These are phyloP conservation scores for Tachypleus tridentatus DNA, from an alignment of 1,140 invertebrate genomes.

Conservation along the genomic window DNA sequence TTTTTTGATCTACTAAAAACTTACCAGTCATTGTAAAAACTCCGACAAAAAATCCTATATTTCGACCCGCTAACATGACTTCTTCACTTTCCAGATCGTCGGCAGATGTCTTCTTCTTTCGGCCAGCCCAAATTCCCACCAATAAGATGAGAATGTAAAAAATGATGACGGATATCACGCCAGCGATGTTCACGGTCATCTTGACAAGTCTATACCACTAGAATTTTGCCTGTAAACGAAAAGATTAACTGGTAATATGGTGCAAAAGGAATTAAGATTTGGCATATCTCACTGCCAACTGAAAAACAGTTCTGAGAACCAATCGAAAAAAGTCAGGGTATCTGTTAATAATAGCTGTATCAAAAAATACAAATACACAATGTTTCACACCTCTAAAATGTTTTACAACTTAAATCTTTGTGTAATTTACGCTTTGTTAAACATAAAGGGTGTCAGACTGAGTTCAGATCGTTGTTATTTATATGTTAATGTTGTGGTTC, in stretches of 20 bases:
- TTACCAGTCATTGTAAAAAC: conserved; percentile 97
- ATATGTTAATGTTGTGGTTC: too few species aligned
- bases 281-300: neutral
- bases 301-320: neutral
- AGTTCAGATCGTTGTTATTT: too few species aligned
- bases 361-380: too few species aligned
- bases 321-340: neutral
- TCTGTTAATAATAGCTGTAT: too few species aligned
- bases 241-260: neutral
- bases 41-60: conserved; percentile 90
- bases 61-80: conserved; percentile 91
- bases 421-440: too few species aligned
- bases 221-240: neutral
- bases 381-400: too few species aligned
- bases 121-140: conserved; percentile 89
- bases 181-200: conserved; percentile 61
- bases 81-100: conserved; percentile 56
- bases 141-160: conserved; percentile 86
- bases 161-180: conserved; percentile 78
- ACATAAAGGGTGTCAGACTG: too few species aligned
- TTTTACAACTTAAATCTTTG: too few species aligned
- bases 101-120: conserved; percentile 65
- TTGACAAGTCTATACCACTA: neutral
- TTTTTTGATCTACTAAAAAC: conserved; percentile 9
- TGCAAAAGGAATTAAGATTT: neutral